phyloP scores from a whole-genome alignment of 2,888 invertebrate genomes.

The Perdita meconis region DNA sequence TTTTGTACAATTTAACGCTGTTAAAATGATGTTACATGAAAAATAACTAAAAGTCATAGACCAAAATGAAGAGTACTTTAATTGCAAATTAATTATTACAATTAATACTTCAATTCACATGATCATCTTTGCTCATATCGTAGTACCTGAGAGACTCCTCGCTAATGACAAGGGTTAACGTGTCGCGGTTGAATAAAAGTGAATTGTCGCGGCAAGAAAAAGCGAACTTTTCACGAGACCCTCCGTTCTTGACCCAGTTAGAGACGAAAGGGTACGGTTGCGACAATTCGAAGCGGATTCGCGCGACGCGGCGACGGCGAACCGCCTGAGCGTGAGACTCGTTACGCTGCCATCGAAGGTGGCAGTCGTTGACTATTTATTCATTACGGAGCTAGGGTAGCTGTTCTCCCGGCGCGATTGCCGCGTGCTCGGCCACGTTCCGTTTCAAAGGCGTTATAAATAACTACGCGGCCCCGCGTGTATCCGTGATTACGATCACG shows the following conservation, averaged over 20 bases:
- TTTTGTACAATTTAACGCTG: no score
- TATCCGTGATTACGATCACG: slow-evolving; percentile 73
- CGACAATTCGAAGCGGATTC: slow-evolving; percentile 2
- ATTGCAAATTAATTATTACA: no score
- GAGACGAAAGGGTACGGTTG: neutral
- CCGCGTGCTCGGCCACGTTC: slow-evolving; percentile 56
- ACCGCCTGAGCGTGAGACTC: neutral
- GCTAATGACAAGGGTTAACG: no score
- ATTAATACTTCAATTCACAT: no score
- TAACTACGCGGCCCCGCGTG: slow-evolving; percentile 64
- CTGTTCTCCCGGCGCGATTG: slow-evolving; percentile 44
- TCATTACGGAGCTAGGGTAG: slow-evolving; percentile 46
- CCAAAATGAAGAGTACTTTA: no score
- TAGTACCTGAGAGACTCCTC: no score
- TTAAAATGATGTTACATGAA: no score
- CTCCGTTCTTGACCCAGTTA: slow-evolving; percentile 3
- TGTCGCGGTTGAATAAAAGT: no score
- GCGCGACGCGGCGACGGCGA: neutral
- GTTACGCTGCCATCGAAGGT: slow-evolving; percentile 23
- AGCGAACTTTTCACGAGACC: neutral
- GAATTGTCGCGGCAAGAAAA: neutral
- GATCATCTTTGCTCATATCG: no score
- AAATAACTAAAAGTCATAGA: no score
- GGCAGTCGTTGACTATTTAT: slow-evolving; percentile 39
- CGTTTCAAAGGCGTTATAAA: slow-evolving; percentile 73